These are phyloP conservation scores for Sinosuthora webbiana DNA, from an alignment of 2,113 vertebrate genomes.

Conservation along the genomic window DNA sequence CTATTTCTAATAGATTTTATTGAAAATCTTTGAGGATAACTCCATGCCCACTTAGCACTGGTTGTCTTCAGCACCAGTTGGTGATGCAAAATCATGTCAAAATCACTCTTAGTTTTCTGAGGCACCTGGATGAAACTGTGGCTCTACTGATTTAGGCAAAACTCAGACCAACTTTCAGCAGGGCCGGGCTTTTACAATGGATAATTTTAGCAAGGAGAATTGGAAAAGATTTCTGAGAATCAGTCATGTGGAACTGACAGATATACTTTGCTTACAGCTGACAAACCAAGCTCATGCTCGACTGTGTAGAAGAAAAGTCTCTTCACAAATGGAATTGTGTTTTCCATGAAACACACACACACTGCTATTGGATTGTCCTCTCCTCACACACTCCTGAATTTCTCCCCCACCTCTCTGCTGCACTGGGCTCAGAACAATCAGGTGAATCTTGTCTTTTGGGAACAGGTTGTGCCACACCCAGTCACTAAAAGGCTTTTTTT, in stretches of 20 bases:
- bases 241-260: constrained; percentile 10
- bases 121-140: background rate
- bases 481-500: constrained; percentile 5
- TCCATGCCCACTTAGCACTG: background rate
- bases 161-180: background rate
- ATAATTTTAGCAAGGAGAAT: background rate
- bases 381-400: background rate
- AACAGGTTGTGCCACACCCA: constrained; percentile 72
- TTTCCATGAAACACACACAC: background rate
- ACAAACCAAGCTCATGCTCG: background rate
- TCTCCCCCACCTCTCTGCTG: background rate
- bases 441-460: constrained; percentile 60
- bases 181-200: background rate
- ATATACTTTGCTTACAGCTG: constrained; percentile 15
- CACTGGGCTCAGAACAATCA: constrained; percentile 32
- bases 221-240: constrained; percentile 9
- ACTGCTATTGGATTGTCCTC: background rate
- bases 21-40: background rate
- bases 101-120: background rate
- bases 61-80: background rate
- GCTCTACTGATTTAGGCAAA: background rate
- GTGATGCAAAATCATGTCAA: background rate
- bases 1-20: background rate
- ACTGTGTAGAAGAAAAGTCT: background rate
- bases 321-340: background rate